Evolutionary conservation across 2,888 invertebrate species (phyloP).

Genomic region (Hedychridium roseum): DNA sequence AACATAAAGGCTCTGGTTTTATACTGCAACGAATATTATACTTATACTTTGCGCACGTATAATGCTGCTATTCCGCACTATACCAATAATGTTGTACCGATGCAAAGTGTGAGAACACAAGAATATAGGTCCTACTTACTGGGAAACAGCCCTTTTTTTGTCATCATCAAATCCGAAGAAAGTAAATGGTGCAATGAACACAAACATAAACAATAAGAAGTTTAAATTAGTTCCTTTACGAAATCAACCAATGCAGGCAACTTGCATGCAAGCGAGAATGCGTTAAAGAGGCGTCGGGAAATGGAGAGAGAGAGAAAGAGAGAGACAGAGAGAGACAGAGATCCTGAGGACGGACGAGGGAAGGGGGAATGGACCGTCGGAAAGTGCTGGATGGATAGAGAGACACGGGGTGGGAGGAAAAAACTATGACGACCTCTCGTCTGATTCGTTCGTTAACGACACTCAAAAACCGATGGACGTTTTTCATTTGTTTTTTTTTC

Average conservation of each 20-base stretch:
- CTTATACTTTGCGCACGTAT: slow-evolving; percentile 27
- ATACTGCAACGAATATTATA: slow-evolving; percentile 31
- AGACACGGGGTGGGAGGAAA: too few relatives aligned
- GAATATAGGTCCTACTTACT: slow-evolving; percentile 71
- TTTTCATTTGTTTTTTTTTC: slow-evolving; percentile 43
- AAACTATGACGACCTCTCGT: slow-evolving; percentile 57
- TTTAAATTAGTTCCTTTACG: slow-evolving; percentile 67
- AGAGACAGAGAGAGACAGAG: slow-evolving; percentile 15
- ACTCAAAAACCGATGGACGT: slow-evolving; percentile 74
- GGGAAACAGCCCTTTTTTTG: slow-evolving; percentile 74
- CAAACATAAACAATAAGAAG: slow-evolving; percentile 76
- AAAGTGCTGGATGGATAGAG: slow-evolving; percentile 23
- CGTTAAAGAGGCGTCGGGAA: slow-evolving; percentile 57
- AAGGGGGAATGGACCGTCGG: slow-evolving; percentile 7
- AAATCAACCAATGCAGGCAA: slow-evolving; percentile 63
- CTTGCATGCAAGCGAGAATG: slow-evolving; percentile 63
- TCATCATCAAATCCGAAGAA: slow-evolving; percentile 70
- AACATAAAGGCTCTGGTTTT: slow-evolving; percentile 34
- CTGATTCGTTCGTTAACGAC: slow-evolving; percentile 68
- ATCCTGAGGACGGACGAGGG: slow-evolving; percentile 17
- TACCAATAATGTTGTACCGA: slow-evolving; percentile 29
- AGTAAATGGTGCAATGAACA: slow-evolving; percentile 68
- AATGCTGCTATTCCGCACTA: slow-evolving; percentile 28
- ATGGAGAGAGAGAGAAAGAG: slow-evolving; percentile 15
- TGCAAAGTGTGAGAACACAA: slow-evolving; percentile 47